Evolutionary conservation across 2,888 invertebrate genomes (phyloP), one percentile per base, ranked within the genome.

Genomic region (Lasioglossum vierecki): DNA sequence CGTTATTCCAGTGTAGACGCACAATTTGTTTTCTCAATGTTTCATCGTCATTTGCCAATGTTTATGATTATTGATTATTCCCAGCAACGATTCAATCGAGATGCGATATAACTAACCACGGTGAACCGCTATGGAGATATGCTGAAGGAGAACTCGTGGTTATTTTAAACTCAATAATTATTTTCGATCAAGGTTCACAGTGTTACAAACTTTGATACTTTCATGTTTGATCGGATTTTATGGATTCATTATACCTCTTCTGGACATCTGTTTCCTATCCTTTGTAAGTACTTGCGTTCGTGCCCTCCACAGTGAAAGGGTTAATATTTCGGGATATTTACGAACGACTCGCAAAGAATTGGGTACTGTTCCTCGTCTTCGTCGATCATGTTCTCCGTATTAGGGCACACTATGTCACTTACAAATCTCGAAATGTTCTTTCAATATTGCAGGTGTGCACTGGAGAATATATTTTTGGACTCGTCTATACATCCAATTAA

Each of bases 391-490:
- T 71, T 73, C 78, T 63, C 72, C 57, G 35, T 15, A n/a, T 35
- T 30, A 13, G 49, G 46, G 66, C 68, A 49, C 22, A 66, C 35
- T 15, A 15, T 18, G 63, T 18, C 76, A 77, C 63, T 84, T 84
- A 84, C 74, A 77, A 84, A 70, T 75, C 60, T 77, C 76, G 70
- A 77, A 80, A 80, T 63, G 73, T 74, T 74, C 57, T 26, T 44
- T 85, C 79, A 73, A 70, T 76, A 60, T 72, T 79, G 76, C 83
- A 60, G 22, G 66, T 79, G 84, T 49, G 70, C 73, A 79, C 22
- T 46, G 85, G 80, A 84, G 84, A 84, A 84, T 84, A 84, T 84
- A 84, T 68, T 84, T 76, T 63, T 41, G 22, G 18, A 35, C 44
- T 60, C 35, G 35, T 73, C 35, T 30, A 4, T 49, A 49, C 35